Conservation (phyloP, 2,797 vertebrate species). For the Oreochromis grahami region DNA sequence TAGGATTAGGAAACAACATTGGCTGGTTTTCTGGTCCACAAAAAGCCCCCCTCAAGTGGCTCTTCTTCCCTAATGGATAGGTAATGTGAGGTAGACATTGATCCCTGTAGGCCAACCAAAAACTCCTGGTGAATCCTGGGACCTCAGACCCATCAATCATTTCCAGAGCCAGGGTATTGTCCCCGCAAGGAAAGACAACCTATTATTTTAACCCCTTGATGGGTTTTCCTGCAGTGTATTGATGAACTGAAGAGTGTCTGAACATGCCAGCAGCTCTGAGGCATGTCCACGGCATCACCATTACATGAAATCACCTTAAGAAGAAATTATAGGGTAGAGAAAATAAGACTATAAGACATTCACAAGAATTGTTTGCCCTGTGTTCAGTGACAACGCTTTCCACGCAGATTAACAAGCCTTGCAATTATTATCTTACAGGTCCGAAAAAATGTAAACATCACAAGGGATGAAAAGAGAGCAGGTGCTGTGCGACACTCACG, state of each 20-base stretch:
- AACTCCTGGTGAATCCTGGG: conserved; percentile 35
- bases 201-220: conserved; percentile 43
- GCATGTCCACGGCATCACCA: conserved; percentile 2
- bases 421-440: conserved; percentile 38
- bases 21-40: conserved; percentile 4
- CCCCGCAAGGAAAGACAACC: conserved; percentile 40
- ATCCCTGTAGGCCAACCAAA: conserved; percentile 31
- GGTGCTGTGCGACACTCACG: conserved; percentile 46
- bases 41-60: conserved; percentile 36
- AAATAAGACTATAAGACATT: conserved; percentile 4
- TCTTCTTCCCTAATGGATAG: conserved; percentile 36
- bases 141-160: conserved; percentile 60
- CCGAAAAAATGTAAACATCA: conserved; percentile 54
- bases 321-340: conserved; percentile 25
- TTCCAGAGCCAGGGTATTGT: conserved; percentile 20
- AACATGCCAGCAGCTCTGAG: conserved; percentile 30
- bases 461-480: conserved; percentile 50
- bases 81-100: conserved; percentile 31
- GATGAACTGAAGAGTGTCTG: conserved; percentile 38
- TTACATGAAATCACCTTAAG: conserved; percentile 12
- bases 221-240: conserved; percentile 18
- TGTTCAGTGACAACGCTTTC: not conserved
- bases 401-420: not conserved
- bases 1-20: conserved; percentile 25
- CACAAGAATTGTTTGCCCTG: not conserved